Evolutionary conservation across 2,797 vertebrate genomes (phyloP), one percentile per base, ranked within the genome.

Genomic region (Strix occidentalis): DNA sequence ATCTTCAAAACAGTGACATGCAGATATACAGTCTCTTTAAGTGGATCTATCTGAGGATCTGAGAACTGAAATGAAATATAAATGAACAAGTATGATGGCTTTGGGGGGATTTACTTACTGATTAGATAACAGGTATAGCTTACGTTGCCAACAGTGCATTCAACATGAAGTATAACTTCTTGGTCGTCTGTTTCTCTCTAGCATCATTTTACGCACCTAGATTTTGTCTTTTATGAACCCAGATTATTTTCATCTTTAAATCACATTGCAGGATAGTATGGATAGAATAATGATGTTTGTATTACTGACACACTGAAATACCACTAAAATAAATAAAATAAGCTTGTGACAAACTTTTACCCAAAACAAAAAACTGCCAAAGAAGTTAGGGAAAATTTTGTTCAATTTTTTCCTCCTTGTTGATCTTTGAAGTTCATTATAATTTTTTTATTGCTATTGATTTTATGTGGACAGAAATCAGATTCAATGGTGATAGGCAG

Each of bases 131-230:
- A 70, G 5, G 16, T 78, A 37, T 29, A 76, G 48, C 3, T 64
- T 61, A 37, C 0, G 0, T 41, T 45, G 17, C 14, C 68, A 50
- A 61, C 1, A n/a, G 4, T 29, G 4, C 5, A 53, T 56, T 84
- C 29, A 35, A 21, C 23, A 29, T 33, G n/a, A 76, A 82, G 10
- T 48, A 31, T 6, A 86, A 78, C 18, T 57, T 66, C 3, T 11
- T 60, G 13, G 15, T 53, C 33, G 84, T 57, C 26, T 77, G 1
- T 66, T 84, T 69, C 28, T 84, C 31, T 82, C 25, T 28, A 51
- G 7, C 11, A 60, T 18, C 1, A 37, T 57, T 84, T 92, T 43
- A 82, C 1, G 1, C 3, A 37, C 4, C 2, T 70, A 68, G 28
- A 76, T 0, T 31, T 85, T 69, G 17, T 53, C 5, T 71, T 78